Evolutionary conservation across 1,140 invertebrate genomes (phyloP).

Genomic region (Drosophila persimilis): DNA sequence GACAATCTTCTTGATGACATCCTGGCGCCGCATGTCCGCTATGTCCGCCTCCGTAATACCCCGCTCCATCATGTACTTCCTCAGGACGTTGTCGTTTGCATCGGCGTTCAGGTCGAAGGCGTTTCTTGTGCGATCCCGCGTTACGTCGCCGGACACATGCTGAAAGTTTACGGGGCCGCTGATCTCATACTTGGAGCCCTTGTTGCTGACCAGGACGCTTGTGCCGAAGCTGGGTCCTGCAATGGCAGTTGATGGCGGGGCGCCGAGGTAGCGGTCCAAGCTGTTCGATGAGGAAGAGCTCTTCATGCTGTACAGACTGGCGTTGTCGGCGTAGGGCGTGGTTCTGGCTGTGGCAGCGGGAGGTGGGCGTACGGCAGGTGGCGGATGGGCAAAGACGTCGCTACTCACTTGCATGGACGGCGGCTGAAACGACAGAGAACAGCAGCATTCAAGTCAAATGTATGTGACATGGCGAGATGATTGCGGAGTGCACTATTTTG

Average conservation of each 20-base stretch:
- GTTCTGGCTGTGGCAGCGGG: slow-evolving; percentile 15
- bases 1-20: slow-evolving; percentile 69
- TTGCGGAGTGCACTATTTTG: not conserved
- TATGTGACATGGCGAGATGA: not conserved
- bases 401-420: slow-evolving; percentile 68
- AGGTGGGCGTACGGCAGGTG: slow-evolving; percentile 63
- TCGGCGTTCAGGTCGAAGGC: slow-evolving; percentile 64
- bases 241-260: slow-evolving; percentile 31
- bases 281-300: slow-evolving; percentile 58
- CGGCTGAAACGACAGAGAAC: slow-evolving; percentile 53
- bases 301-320: slow-evolving; percentile 50
- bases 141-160: slow-evolving; percentile 73
- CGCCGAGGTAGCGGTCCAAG: slow-evolving; percentile 51
- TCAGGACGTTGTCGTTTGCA: slow-evolving; percentile 68
- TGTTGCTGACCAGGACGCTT: slow-evolving; percentile 60
- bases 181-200: slow-evolving; percentile 77
- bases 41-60: slow-evolving; percentile 70
- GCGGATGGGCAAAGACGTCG: slow-evolving; percentile 60
- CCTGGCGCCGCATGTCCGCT: slow-evolving; percentile 50
- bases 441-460: slow-evolving; percentile 19
- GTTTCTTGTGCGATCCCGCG: slow-evolving; percentile 69
- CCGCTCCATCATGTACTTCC: slow-evolving; percentile 77
- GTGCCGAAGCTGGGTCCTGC: slow-evolving; percentile 60
- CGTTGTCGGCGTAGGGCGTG: slow-evolving; percentile 39
- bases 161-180: slow-evolving; percentile 72